Evolutionary conservation across 1,140 invertebrate genomes (phyloP).

Genomic region (Oppia nitens): DNA sequence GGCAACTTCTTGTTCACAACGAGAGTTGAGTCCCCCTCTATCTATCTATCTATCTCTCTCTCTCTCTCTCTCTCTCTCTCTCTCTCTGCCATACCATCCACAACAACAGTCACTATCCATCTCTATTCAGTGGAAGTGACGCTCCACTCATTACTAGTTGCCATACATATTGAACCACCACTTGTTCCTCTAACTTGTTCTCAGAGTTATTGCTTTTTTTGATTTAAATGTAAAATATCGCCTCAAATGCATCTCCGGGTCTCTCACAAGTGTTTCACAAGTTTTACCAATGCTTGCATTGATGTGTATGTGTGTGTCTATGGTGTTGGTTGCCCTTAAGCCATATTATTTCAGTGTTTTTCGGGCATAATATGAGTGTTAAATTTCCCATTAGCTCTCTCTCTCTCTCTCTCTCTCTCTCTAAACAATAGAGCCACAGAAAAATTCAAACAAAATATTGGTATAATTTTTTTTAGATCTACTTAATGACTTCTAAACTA

Average conservation of each 20-base stretch:
- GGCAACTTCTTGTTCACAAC: not conserved
- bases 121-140: no score
- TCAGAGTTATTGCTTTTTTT: not conserved
- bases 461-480: not conserved
- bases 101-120: no score
- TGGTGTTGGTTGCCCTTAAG: not conserved
- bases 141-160: not conserved
- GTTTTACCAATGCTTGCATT: no score
- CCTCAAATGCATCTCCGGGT: not conserved
- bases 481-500: not conserved
- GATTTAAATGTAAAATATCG: not conserved
- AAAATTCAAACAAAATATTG: not conserved
- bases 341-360: not conserved
- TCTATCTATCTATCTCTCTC: not conserved
- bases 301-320: no score
- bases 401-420: no score
- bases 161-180: not conserved
- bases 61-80: slow-evolving; percentile 1
- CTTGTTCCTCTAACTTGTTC: not conserved
- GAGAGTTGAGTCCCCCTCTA: not conserved
- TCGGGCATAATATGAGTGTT: not conserved
- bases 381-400: not conserved
- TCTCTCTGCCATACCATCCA: not conserved
- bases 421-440: not conserved
- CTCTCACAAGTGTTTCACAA: not conserved